A percentile compares a stretch with the other conserved stretches of the same genome.
These are phyloP conservation scores for Melanotaenia pygmaea DNA, from an alignment of 2,797 vertebrate genomes.

Conservation along the genomic window DNA sequence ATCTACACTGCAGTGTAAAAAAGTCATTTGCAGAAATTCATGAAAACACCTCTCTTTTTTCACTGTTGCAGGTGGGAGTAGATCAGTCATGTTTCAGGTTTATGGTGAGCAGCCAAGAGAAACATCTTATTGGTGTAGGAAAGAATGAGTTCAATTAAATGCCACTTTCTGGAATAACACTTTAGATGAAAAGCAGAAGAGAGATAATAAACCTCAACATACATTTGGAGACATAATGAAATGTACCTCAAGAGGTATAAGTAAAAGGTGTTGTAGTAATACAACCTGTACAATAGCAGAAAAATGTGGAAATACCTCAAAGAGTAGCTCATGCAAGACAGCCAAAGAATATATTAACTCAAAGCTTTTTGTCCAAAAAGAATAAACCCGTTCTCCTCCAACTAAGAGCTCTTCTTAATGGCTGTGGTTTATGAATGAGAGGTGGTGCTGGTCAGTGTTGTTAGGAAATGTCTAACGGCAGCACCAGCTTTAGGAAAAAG, in stretches of 20 bases:
- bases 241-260: no score
- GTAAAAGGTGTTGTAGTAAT: no score
- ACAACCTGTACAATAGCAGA: no score
- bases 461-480: neutral
- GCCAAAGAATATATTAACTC: no score
- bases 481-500: neutral
- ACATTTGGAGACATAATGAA: no score
- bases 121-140: neutral
- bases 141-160: no score
- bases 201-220: no score
- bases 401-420: neutral
- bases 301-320: no score
- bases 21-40: neutral
- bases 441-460: neutral
- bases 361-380: no score
- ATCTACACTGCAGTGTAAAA: neutral
- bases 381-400: no score
- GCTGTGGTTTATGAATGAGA: neutral
- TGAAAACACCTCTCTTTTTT: neutral
- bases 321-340: no score
- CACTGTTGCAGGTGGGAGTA: conserved; percentile 1
- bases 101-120: conserved; percentile 6
- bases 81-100: neutral
- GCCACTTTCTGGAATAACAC: neutral
- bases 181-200: neutral